Evolutionary conservation across 2,888 invertebrate species (phyloP).

Genomic region (Noctua fimbriata): DNA sequence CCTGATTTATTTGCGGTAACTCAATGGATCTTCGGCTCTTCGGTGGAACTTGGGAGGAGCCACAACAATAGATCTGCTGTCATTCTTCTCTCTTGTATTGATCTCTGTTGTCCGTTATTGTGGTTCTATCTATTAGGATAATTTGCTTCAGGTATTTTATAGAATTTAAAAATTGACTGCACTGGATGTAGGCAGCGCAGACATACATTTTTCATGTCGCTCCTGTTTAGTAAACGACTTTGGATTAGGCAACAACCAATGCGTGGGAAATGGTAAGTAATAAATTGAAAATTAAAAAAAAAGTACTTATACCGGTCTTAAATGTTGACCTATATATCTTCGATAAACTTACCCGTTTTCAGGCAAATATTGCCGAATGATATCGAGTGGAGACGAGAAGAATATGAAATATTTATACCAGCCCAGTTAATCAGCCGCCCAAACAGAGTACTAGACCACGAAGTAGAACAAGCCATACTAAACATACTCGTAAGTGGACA

Average conservation of each 20-base stretch:
- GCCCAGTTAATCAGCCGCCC: background rate
- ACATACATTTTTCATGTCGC: background rate
- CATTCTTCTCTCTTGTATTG: background rate
- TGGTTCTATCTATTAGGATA: background rate
- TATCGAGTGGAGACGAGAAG: background rate
- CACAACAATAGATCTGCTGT: conserved; percentile 18
- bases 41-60: background rate
- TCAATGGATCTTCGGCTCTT: conserved; percentile 13
- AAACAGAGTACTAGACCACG: background rate
- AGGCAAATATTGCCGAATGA: no score
- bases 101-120: background rate
- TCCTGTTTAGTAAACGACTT: background rate
- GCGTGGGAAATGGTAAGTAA: background rate
- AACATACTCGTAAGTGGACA: background rate
- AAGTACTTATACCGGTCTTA: no score
- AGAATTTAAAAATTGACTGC: background rate
- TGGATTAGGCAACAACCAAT: background rate
- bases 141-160: background rate
- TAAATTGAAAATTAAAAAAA: background rate
- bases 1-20: conserved; percentile 62
- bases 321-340: background rate
- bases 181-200: background rate
- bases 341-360: background rate
- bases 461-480: background rate
- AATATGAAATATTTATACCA: background rate